Base-by-base conservation (phyloP, 2,113 vertebrate species). In the Peromyscus maniculatus region DNA sequence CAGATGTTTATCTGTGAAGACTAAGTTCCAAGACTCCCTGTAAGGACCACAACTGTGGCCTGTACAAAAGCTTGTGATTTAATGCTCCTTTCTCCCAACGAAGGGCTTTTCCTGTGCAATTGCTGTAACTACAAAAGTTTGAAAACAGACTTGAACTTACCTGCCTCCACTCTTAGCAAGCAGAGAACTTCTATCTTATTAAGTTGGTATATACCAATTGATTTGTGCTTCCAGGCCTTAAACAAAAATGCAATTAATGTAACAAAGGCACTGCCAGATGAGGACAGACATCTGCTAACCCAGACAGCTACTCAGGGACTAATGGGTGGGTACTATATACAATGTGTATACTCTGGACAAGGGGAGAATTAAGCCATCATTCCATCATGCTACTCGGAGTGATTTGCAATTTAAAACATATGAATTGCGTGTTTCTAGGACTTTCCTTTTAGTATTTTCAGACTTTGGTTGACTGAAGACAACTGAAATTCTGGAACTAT, bases 391-490 rank as follows among this genome's bases (percentile, higher is more conserved):
- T 39, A 55, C 75, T 66, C 57, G 16, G 19, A 66, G 80, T 9
- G 7, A 46, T 16, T 9, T 89, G 16, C 16, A 89, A 33, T 24
- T 66, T 66, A 66, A 64, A 66, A 33, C 33, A 2, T 28, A 39
- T 16, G 57, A 52, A 55, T 90, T 72, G 31, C 46, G 49, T 83
- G 52, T 31, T 72, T 49, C 66, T 74, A 78, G 55, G 66, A 49
- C 71, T 94, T 90, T 66, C 43, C 46, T 36, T 36, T 84, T 94
- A 66, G 62, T 43, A 90, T 83, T 82, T 94, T 74, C 52, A 82
- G 55, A 64, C 16, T 11, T 3, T 19, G 59, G 39, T 80, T 74
- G 72, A 66, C 46, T 19, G 22, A 16, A 17, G 72, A 62, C 49
- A 79, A 46, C 46, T 71, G 43, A 90, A 31, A 43, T 31, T 67